phyloP scores from a whole-genome alignment of 2,113 vertebrate genomes.

The Catharus bicknelli region DNA sequence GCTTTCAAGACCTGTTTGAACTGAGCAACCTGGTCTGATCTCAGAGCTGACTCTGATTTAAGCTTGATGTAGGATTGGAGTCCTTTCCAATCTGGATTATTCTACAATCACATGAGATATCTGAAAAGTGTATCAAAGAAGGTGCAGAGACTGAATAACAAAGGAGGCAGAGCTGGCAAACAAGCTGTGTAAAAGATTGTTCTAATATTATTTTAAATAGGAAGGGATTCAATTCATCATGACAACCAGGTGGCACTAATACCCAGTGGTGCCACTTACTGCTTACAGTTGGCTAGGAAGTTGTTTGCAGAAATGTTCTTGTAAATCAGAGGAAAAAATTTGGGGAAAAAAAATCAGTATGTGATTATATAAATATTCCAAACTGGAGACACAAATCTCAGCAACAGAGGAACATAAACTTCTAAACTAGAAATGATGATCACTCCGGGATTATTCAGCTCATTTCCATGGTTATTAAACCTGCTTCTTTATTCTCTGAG shows the following conservation, averaged over 20 bases:
- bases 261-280: background rate
- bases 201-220: background rate
- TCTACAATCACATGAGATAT: background rate
- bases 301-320: background rate
- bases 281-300: background rate
- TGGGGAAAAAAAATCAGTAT: background rate
- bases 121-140: background rate
- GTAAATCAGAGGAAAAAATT: background rate
- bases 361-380: background rate
- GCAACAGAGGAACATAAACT: conserved; percentile 34
- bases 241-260: background rate
- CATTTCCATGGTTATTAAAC: conserved; percentile 45
- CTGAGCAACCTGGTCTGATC: background rate
- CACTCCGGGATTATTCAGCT: background rate
- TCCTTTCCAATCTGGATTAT: background rate
- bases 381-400: conserved; percentile 10
- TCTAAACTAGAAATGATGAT: conserved; percentile 28
- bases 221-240: background rate
- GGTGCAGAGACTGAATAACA: background rate
- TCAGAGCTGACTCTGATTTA: background rate
- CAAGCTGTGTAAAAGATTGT: background rate
- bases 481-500: conserved; percentile 36
- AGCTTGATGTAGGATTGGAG: fast-evolving
- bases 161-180: background rate
- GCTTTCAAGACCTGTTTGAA: background rate